Conservation (phyloP, 2,113 vertebrate species). For the Heterotilapia buettikoferi region DNA sequence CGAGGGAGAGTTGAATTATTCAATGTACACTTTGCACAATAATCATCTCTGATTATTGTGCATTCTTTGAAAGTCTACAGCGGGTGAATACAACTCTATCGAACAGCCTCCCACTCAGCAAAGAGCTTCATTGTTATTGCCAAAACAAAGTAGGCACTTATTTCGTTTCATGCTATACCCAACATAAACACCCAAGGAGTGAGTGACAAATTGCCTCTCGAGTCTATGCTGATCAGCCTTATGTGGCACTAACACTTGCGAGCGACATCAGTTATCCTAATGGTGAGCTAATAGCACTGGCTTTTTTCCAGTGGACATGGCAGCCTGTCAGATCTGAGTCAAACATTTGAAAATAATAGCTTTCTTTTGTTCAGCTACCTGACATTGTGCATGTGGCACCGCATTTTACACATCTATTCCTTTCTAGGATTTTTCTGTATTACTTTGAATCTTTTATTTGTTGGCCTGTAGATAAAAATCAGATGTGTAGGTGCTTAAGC, state of each 20-base stretch:
- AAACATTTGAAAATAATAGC: slow-evolving; percentile 10
- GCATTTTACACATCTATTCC: background rate
- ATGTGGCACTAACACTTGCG: background rate
- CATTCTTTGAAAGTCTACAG: background rate
- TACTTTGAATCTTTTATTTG: background rate
- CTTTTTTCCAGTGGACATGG: background rate
- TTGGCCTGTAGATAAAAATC: background rate
- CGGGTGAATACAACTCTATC: background rate
- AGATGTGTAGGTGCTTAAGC: background rate
- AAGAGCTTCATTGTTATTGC: slow-evolving; percentile 29
- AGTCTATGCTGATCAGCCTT: slow-evolving; percentile 36
- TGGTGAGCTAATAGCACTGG: background rate
- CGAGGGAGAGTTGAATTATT: background rate
- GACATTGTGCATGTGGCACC: background rate
- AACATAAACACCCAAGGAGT: slow-evolving; percentile 14
- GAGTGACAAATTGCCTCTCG: slow-evolving; percentile 45
- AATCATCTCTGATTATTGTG: background rate
- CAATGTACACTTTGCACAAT: background rate
- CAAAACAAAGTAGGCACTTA: slow-evolving; percentile 40
- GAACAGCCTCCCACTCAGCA: background rate
- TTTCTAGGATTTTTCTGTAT: background rate
- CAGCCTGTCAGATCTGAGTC: slow-evolving; percentile 22
- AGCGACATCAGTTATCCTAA: slow-evolving; percentile 16
- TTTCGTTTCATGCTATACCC: slow-evolving; percentile 16
- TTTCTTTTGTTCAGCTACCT: background rate